Base-by-base conservation (phyloP, 1,140 invertebrate species). In the Tribolium madens region DNA sequence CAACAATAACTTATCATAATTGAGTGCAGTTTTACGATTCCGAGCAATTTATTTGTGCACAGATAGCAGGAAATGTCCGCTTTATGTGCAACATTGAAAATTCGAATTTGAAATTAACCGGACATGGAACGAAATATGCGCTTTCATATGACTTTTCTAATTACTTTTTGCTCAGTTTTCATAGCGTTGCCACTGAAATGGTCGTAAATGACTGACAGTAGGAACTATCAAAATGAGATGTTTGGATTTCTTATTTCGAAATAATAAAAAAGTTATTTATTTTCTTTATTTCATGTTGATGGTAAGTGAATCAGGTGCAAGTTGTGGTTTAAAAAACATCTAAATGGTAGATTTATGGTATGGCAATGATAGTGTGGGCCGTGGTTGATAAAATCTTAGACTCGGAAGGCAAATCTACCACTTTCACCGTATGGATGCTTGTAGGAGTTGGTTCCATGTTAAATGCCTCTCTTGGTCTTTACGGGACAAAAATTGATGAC, bases 111-210 rank as follows among this genome's bases (percentile, higher is more conserved):
- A 73, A 79, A 75, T 75, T 75, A 77, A 77, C 76, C 78, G 78
- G 76, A 75, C 78, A 79, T 77, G 73, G 72, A 77, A 75, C 78
- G 72, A 79, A 79, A 79, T 77, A 77, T 77, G 78, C 68, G 76
- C 73, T 75, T 60, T 60, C 12, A 17, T 31, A 69, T 69, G 64
- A 36, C 14, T 69, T 69, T 14, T 69, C 50, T 69, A 69, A 69
- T 69, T 69, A 26, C 64, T 9, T 47, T 47, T 36, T 42, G 42
- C 17, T n/a, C 31, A 52, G 9, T 52, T 15, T 52, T 26, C 21
- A 1, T 3, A 26, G 21, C 21, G 21, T 26, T 26, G 21, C 21
- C 21, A 26, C 21, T 26, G 21, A 26, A 26, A 26, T 4, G 21
- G 21, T 26, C 21, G 6, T 26, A 26, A 26, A 26, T 26, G 21